Evolutionary conservation across 2,888 invertebrate species (phyloP).

Genomic region (Drosophila vallismaia): DNA sequence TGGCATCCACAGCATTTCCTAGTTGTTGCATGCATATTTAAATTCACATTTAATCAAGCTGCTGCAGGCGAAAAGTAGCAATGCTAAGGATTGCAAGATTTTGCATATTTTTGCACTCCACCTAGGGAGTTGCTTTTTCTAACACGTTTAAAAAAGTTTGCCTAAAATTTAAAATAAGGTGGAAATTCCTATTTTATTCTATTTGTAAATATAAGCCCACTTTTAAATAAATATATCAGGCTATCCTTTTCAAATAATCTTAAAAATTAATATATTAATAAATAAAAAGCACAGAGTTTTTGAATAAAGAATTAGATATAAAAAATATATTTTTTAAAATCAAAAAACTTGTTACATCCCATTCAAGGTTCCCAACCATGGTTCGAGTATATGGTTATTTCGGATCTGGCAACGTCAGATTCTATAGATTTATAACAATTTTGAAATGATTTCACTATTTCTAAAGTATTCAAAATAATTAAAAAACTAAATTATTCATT

Average conservation of each 20-base stretch:
- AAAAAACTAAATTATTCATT: too few species aligned
- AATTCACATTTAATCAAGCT: slow-evolving; percentile 57
- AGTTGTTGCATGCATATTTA: slow-evolving; percentile 60
- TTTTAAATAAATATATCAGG: too few species aligned
- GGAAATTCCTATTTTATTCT: neutral
- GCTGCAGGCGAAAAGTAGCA: slow-evolving; percentile 14
- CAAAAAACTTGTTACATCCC: neutral
- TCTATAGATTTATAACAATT: neutral
- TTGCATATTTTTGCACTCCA: neutral
- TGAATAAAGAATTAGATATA: neutral
- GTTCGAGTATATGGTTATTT: neutral
- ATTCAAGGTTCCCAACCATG: neutral
- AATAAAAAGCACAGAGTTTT: neutral
- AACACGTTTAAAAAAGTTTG: neutral
- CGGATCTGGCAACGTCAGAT: neutral
- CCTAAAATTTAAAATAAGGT: neutral
- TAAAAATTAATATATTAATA: neutral
- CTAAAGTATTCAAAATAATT: neutral
- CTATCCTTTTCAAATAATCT: neutral
- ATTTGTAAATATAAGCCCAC: neutral
- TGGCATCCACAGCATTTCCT: neutral
- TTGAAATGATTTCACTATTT: neutral
- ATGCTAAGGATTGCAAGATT: neutral
- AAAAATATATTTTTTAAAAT: neutral
- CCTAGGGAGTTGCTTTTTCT: neutral